Base-by-base conservation (phyloP, 2,888 invertebrate genomes). In the Rutpela maculata region DNA sequence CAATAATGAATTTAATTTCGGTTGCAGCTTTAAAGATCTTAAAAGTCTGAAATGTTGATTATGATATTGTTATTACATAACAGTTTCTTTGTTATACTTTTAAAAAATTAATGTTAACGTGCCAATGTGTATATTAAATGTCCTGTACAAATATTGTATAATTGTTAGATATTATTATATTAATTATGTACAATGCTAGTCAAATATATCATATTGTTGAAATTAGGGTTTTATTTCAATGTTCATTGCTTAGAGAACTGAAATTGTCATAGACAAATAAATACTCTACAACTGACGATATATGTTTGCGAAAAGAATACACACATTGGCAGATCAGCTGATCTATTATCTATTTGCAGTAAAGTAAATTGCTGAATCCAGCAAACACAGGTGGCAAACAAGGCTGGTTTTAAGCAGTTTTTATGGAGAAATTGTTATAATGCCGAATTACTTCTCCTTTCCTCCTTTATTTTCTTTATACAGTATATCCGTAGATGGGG, bases 91-190 rank as follows among this genome's bases (percentile, higher is more conserved):
- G 74, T 74, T 73, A 66, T 79, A 74, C 71, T 74, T 73, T 60
- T 68, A 76, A 31, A 63, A 75, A 71, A 66, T 73, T 74, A 78
- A 76, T 78, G 55, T 74, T 50, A 65, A 59, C 66, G 81, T 81
- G 81, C 81, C 80, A 80, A 81, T 76, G 67, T 80, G 78, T 77
- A 76, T 78, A 78, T 79, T 76, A 75, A 75, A 74, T 75, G 74
- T 80, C 69, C 50, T 82, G 81, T 82, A 81, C 80, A 81, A 79
- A 80, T 71, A 74, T 72, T 77, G 78, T 80, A 75, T 77, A 78
- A 80, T 76, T 81, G 81, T 81, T 74, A 74, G 70, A 69, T 57
- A 43, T 67, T 74, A 60, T 55, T 55, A 66, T 66, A 67, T 59
- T 74, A 74, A 70, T 70, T 73, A 74, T 68, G 57, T 74, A 75